These are phyloP conservation scores for Haemorhous mexicanus DNA, from an alignment of 2,113 vertebrate genomes.

Conservation along the genomic window DNA sequence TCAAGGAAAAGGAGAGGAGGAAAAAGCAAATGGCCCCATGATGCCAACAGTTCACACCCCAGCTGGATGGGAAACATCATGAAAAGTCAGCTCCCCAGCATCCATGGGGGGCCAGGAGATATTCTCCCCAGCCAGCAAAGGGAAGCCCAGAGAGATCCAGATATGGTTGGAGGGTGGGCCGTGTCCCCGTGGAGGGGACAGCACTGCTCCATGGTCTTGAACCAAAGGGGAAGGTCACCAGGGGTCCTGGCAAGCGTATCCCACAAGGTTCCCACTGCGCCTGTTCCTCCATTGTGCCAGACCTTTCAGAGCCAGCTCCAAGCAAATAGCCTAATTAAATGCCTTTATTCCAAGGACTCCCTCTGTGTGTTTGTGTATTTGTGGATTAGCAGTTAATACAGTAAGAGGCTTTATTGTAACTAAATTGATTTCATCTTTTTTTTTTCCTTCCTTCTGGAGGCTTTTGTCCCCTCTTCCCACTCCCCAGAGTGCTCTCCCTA, in stretches of 20 bases:
- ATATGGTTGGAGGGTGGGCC: accelerated
- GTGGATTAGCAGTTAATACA: conserved; percentile 57
- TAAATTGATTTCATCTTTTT: conserved; percentile 33
- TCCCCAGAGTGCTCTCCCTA: not conserved
- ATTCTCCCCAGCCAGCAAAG: not conserved
- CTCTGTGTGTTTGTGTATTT: conserved; percentile 53
- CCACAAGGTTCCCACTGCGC: not conserved
- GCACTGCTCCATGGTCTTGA: not conserved
- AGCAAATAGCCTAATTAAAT: conserved; percentile 56
- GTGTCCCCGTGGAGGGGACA: not conserved
- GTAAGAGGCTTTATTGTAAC: conserved; percentile 45
- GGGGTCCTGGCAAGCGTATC: not conserved
- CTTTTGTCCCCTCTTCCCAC: not conserved
- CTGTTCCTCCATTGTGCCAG: accelerated
- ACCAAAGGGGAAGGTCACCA: not conserved
- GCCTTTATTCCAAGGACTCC: conserved; percentile 47
- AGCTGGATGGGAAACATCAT: not conserved
- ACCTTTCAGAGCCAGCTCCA: not conserved
- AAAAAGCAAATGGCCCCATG: not conserved
- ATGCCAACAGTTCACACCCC: not conserved
- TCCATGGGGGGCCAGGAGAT: not conserved
- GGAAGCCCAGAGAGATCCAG: not conserved
- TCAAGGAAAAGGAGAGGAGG: not conserved
- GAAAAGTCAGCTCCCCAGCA: not conserved
- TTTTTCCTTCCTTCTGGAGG: not conserved